Percentiles rank a stretch among this genome's conserved stretches.
phyloP scores from a whole-genome alignment of 2,797 vertebrate genomes.

The Phrynocephalus guinanensis region DNA sequence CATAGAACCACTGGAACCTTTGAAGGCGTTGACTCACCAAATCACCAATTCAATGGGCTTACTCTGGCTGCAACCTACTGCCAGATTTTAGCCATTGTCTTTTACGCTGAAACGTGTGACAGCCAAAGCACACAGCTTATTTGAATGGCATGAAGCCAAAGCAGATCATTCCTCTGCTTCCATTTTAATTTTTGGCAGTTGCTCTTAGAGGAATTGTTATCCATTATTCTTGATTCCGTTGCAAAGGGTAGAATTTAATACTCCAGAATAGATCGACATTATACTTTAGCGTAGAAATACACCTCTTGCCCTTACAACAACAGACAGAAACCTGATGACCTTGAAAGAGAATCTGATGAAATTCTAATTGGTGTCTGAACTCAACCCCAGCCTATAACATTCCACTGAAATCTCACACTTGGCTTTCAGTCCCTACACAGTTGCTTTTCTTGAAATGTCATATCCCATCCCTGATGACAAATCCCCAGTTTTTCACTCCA shows the following conservation, averaged over 20 bases:
- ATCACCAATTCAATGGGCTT: too few species aligned
- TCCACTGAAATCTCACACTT: neutral
- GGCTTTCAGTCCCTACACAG: neutral
- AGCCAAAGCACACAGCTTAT: neutral
- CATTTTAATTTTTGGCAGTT: neutral
- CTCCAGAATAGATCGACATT: neutral
- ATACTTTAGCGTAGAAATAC: neutral
- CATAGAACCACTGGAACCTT: too few species aligned
- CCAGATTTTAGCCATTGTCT: too few species aligned
- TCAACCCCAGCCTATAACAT: neutral
- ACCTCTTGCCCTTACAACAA: neutral
- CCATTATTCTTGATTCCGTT: neutral
- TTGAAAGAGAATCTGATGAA: neutral
- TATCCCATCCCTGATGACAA: neutral
- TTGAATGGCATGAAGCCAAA: neutral
- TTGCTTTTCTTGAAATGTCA: neutral
- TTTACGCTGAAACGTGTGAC: neutral
- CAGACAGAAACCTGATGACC: neutral
- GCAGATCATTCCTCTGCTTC: neutral
- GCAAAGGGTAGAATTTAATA: neutral
- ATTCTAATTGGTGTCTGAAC: neutral
- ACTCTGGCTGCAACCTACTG: too few species aligned
- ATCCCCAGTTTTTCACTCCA: slow-evolving; percentile 13
- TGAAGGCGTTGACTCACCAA: too few species aligned
- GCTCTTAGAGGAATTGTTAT: neutral